Evolutionary conservation across 2,797 vertebrate species (phyloP).

Genomic region (Denticeps clupeoides): DNA sequence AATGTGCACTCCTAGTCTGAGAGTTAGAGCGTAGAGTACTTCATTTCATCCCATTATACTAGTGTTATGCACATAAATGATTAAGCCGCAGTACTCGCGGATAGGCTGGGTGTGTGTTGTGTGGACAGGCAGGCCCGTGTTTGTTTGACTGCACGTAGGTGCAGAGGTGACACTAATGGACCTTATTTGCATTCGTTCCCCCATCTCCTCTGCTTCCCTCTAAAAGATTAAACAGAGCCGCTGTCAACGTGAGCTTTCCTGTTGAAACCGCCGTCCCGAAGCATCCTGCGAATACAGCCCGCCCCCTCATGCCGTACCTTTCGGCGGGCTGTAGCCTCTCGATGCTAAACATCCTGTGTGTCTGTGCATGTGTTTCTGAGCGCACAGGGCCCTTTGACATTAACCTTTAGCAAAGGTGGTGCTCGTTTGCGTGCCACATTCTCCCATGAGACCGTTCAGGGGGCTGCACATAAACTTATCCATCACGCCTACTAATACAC

Average conservation of each 20-base stretch:
- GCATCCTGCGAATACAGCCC: too few relatives aligned
- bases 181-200: slow-evolving; percentile 4
- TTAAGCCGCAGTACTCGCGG: neutral
- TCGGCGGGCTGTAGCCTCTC: too few relatives aligned
- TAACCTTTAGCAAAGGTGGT: slow-evolving; percentile 1
- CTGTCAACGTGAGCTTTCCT: slow-evolving; percentile 1
- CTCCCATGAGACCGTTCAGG: slow-evolving; percentile 50
- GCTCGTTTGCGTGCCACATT: slow-evolving; percentile 46
- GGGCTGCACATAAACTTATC: slow-evolving; percentile 3
- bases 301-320: too few relatives aligned
- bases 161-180: neutral
- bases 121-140: neutral
- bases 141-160: neutral
- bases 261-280: too few relatives aligned
- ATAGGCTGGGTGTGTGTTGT: neutral
- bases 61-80: neutral
- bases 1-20: neutral
- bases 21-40: neutral
- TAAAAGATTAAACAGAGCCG: slow-evolving; percentile 18
- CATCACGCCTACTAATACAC: slow-evolving; percentile 9
- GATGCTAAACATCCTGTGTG: too few relatives aligned
- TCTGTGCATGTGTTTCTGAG: neutral
- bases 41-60: neutral
- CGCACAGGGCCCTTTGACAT: neutral
- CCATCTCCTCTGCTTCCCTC: slow-evolving; percentile 7